Percentiles rank a stretch among this genome's conserved stretches.
Evolutionary conservation across 2,888 invertebrate species (phyloP).

Genomic region (Volucella zonaria): DNA sequence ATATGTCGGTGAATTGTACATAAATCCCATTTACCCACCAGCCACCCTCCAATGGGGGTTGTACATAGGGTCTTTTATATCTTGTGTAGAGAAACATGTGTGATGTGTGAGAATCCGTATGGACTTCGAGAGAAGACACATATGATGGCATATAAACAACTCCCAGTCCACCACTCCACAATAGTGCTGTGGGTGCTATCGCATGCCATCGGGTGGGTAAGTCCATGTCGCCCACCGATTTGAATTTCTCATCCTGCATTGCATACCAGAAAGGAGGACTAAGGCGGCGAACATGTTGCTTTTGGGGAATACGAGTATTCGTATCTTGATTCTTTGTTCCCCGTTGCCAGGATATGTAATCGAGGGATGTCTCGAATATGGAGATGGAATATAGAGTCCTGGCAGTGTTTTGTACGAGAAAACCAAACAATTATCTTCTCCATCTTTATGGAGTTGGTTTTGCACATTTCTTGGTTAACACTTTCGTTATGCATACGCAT

Average conservation of each 20-base stretch:
- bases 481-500: constrained; percentile 51
- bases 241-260: constrained; percentile 29
- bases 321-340: constrained; percentile 72
- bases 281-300: constrained; percentile 74
- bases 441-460: constrained; percentile 73
- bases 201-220: not conserved
- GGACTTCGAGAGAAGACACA: constrained; percentile 80
- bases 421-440: constrained; percentile 71
- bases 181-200: constrained; percentile 29
- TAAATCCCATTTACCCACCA: constrained; percentile 67
- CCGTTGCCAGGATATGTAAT: constrained; percentile 70
- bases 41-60: constrained; percentile 72
- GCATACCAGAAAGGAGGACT: constrained; percentile 56
- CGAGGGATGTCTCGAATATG: constrained; percentile 72
- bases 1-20: constrained; percentile 76
- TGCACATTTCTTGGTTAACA: constrained; percentile 74
- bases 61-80: constrained; percentile 72
- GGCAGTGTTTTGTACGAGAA: constrained; percentile 55
- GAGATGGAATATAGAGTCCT: constrained; percentile 66
- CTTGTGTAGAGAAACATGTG: constrained; percentile 80
- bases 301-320: constrained; percentile 55
- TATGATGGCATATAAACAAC: constrained; percentile 82
- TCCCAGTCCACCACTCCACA: constrained; percentile 71
- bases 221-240: constrained; percentile 15
- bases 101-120: constrained; percentile 83